Evolutionary conservation across 2,888 invertebrate genomes (phyloP), one percentile per base, ranked within the genome.

Genomic region (Neocrepidodera transversa): DNA sequence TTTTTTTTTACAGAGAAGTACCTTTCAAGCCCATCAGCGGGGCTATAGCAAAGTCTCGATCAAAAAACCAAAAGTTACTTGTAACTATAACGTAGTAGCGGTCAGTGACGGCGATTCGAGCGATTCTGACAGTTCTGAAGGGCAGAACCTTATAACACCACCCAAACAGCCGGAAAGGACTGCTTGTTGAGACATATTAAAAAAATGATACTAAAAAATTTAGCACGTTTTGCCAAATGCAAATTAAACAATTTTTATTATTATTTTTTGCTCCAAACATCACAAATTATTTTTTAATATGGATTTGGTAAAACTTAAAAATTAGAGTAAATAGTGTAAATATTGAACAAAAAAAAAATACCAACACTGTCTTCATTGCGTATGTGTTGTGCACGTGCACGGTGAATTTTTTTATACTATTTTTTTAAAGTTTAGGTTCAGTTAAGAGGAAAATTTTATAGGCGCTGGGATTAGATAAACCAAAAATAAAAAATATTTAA

Each of bases 11-110:
- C 73, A 79, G 79, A 76, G 72, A 69, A 80, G 74, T 62, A 79
- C 74, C 69, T 71, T 78, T 56, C 77, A 78, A 64, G 67, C 72
- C 18, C 65, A 71, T 38, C 78, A 77, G 62, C 64, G 76, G 17
- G 77, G 77, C 52, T 80, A 79, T 71, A 80, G 77, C 71, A 75
- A 76, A 68, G 79, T 80, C 58, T 80, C 80, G 38, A 80, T 80
- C 66, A 79, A 79, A 68, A 80, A 80, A 63, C 80, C 80, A 42
- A 80, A 79, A 71, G 80, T 80, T 52, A 80, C 80, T 48, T 80
- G 80, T 68, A 80, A 80, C 65, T 80, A 80, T 71, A 80, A 80
- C 63, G 79, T 80, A 58, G 80, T 80, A 59, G 75, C 79, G 59
- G 79, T 79, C 63, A 79, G 78, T 68, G 79, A 78, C 47, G 78